Conservation (phyloP, 2,797 vertebrate genomes). For the Limnodromus scolopaceus region DNA sequence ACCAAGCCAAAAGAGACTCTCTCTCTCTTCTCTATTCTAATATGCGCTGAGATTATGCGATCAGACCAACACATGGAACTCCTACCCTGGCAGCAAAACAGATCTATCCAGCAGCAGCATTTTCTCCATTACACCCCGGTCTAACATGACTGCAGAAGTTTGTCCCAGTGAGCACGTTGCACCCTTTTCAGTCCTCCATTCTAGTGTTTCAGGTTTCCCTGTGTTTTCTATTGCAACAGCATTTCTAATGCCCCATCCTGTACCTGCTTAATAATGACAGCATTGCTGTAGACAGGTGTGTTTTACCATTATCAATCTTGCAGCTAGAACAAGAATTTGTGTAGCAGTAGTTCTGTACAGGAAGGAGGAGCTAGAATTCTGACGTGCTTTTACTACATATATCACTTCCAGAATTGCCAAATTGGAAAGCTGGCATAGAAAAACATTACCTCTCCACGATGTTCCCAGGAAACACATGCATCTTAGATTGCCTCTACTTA, state of each 20-base stretch:
- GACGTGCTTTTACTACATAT: neutral
- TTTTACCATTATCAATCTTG: neutral
- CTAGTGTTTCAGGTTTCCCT: neutral
- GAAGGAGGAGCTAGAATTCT: neutral
- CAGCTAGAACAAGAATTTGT: neutral
- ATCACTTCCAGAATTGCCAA: neutral
- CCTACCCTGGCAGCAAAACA: neutral
- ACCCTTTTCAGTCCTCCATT: neutral
- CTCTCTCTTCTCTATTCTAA: neutral
- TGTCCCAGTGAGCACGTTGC: neutral
- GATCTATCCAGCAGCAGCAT: neutral
- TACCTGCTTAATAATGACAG: neutral
- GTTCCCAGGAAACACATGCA: neutral
- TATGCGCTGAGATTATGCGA: neutral
- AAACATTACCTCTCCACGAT: fast-evolving
- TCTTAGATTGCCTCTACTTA: neutral
- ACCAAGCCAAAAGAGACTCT: neutral
- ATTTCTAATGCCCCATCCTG: neutral
- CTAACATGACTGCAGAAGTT: neutral
- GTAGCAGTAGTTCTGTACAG: neutral
- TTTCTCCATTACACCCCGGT: neutral
- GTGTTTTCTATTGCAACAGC: neutral
- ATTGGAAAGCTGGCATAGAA: neutral
- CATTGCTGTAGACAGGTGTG: neutral
- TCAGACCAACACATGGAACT: neutral